These are phyloP conservation scores for Anas platyrhynchos DNA, from an alignment of 2,113 vertebrate species.

Conservation along the genomic window DNA sequence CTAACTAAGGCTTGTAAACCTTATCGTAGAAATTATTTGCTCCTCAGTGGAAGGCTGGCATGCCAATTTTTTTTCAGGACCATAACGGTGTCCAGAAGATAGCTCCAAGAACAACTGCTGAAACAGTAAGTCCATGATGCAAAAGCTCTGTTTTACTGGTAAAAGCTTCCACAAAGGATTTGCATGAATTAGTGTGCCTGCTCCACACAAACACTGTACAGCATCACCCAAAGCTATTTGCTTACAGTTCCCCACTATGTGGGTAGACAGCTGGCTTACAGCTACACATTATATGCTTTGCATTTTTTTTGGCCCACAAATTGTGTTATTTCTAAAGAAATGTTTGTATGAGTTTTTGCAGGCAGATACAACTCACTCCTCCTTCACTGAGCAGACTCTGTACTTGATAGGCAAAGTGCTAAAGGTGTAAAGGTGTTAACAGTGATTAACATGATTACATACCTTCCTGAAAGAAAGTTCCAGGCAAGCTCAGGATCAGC, in stretches of 20 bases:
- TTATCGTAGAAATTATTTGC: constrained; percentile 27
- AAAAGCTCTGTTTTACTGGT: not conserved
- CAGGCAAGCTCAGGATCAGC: not conserved
- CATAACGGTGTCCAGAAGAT: not conserved
- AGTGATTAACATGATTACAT: not conserved
- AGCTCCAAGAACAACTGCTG: not conserved
- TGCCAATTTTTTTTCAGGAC: not conserved
- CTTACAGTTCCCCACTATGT: not conserved
- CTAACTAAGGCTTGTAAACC: not conserved
- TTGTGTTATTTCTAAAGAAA: not conserved
- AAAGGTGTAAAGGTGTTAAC: not conserved
- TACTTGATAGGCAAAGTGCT: not conserved
- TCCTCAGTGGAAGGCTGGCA: not conserved
- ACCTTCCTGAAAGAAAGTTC: not conserved
- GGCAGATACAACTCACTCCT: not conserved
- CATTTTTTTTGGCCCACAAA: not conserved
- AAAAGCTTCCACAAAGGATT: not conserved
- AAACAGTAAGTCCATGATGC: not conserved
- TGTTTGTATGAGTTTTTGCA: not conserved
- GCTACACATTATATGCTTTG: not conserved
- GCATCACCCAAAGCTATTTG: not conserved
- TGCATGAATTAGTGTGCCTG: not conserved
- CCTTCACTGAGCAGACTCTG: not conserved
- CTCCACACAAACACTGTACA: not conserved
- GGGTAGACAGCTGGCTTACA: not conserved